Evolutionary conservation across 2,888 invertebrate species (phyloP).

Genomic region (Galeopsomyia nigrocyanea): DNA sequence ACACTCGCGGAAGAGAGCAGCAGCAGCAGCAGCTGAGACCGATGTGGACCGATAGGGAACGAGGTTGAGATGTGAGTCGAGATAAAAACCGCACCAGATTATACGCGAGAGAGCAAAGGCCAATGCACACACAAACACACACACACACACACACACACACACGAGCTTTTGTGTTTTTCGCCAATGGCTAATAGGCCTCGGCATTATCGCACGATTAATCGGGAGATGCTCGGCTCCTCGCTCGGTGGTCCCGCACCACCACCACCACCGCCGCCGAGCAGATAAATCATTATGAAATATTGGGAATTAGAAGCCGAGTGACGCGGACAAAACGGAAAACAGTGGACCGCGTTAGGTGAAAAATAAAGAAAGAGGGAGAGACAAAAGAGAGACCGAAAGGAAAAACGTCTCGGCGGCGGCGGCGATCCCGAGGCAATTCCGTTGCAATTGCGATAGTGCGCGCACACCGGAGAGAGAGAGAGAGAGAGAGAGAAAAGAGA

Average conservation of each 20-base stretch:
- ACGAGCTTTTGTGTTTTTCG: too few relatives aligned
- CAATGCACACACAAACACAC: too few relatives aligned
- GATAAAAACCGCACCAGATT: constrained; percentile 26
- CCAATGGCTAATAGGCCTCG: constrained; percentile 16
- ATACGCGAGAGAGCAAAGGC: not conserved
- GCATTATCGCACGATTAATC: constrained; percentile 25
- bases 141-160: too few relatives aligned
- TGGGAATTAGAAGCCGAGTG: too few relatives aligned
- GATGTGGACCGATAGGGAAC: constrained; percentile 7
- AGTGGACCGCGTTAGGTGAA: not conserved
- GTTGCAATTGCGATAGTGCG: constrained; percentile 32
- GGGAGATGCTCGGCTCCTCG: constrained; percentile 10
- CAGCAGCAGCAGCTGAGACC: not conserved
- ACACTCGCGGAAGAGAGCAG: constrained; percentile 31
- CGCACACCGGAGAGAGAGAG: not conserved
- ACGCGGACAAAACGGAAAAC: not conserved
- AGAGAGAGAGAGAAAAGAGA: constrained; percentile 29
- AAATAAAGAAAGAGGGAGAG: not conserved
- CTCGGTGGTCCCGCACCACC: too few relatives aligned
- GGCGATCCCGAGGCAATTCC: constrained; percentile 24
- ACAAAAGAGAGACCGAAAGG: not conserved
- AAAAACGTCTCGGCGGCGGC: not conserved
- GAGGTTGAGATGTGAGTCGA: constrained; percentile 10
- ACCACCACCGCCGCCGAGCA: too few relatives aligned
- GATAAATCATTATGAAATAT: too few relatives aligned